Conservation (phyloP, 30 jellyfish, hydroid and myxozoan species). For the Chrysaora quinquecirrha region DNA sequence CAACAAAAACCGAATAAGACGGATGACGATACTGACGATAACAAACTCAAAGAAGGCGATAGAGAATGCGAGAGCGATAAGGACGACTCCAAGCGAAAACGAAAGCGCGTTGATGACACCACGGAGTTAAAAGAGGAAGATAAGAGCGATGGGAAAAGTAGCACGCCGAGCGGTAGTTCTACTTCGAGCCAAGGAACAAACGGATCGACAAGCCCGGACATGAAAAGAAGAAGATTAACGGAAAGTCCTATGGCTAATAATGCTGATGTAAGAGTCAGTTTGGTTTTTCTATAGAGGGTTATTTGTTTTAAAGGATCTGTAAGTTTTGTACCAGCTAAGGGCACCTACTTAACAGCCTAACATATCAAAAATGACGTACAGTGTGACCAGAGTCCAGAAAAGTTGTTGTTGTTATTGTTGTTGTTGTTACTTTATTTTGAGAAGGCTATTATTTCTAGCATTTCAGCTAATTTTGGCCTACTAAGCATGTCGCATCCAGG, state of each 20-base stretch:
- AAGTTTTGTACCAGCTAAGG: no score
- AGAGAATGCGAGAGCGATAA: constrained; percentile 68
- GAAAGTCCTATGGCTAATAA: constrained; percentile 89
- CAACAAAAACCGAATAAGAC: constrained; percentile 39
- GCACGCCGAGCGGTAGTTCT: constrained; percentile 62
- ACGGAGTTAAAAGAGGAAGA: constrained; percentile 50
- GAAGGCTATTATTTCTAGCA: no score
- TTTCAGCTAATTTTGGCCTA: no score
- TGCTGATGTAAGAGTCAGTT: constrained; percentile 61
- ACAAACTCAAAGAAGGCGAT: constrained; percentile 55
- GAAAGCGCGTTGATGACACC: constrained; percentile 50
- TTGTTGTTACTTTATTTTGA: no score
- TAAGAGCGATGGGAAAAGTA: constrained; percentile 52
- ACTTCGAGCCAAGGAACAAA: constrained; percentile 67
- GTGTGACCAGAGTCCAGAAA: no score
- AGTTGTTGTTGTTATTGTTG: no score
- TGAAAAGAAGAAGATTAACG: constrained; percentile 76
- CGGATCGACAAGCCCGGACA: constrained; percentile 90
- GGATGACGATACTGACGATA: constrained; percentile 62
- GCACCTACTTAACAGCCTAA: no score
- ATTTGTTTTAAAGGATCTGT: no score
- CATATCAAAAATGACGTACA: no score
- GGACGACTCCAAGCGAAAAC: constrained; percentile 60
- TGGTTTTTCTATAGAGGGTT: no score
- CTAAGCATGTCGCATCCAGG: no score